These are phyloP conservation scores for Diorhabda carinulata DNA, from an alignment of 1,140 invertebrate genomes.

Conservation along the genomic window DNA sequence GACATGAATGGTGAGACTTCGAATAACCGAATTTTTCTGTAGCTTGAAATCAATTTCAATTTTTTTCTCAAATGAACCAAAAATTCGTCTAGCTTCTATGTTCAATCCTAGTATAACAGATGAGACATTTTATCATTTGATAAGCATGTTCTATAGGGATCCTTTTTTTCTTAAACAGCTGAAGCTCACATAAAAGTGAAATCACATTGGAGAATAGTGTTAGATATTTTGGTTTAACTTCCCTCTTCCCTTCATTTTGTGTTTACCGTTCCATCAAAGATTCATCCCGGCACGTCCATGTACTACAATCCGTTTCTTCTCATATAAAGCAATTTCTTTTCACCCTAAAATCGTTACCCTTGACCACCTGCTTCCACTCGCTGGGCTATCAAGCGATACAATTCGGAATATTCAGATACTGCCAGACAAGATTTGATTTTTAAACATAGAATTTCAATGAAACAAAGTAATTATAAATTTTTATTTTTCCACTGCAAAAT, in stretches of 20 bases:
- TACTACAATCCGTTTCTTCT: constrained; percentile 2
- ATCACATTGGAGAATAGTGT: not conserved
- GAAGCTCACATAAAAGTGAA: not conserved
- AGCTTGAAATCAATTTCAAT: too few species aligned
- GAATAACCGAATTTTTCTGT: too few species aligned
- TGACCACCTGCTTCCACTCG: not conserved
- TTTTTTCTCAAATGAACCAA: too few species aligned
- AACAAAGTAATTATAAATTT: too few species aligned
- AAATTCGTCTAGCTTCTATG: too few species aligned
- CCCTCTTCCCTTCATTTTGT: not conserved
- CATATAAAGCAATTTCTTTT: constrained; percentile 3
- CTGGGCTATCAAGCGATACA: too few species aligned
- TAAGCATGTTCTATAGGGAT: not conserved
- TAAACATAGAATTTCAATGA: too few species aligned
- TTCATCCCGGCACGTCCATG: constrained; percentile 1
- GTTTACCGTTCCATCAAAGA: not conserved
- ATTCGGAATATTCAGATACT: too few species aligned
- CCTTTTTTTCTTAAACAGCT: constrained; percentile 18
- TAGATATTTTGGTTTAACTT: not conserved
- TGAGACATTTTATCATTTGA: too few species aligned
- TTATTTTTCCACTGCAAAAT: too few species aligned
- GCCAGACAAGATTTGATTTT: not conserved
- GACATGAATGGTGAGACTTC: too few species aligned
- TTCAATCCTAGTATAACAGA: too few species aligned
- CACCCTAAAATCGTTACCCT: not conserved